These are phyloP conservation scores for Polypterus senegalus DNA, from an alignment of 2,113 vertebrate species.

Conservation along the genomic window DNA sequence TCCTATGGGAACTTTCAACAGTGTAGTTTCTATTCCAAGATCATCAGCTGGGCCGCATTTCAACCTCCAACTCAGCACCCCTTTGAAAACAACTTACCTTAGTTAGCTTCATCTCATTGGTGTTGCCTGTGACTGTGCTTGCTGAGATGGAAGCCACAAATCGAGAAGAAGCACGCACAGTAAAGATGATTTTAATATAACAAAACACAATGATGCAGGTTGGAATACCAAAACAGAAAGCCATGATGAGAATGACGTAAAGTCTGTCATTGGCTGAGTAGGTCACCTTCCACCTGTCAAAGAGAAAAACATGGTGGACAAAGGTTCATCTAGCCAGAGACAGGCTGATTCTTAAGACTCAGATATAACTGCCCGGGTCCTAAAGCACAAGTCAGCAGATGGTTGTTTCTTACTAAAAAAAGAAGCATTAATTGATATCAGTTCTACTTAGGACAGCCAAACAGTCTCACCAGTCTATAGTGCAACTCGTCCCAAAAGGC, in stretches of 20 bases:
- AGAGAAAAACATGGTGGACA: neutral
- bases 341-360: too few species aligned
- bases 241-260: slow-evolving; percentile 28
- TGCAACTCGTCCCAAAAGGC: slow-evolving; percentile 37
- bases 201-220: slow-evolving; percentile 25
- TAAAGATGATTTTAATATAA: slow-evolving; percentile 28
- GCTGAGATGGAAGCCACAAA: slow-evolving; percentile 26
- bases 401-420: too few species aligned
- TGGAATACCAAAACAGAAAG: slow-evolving; percentile 28
- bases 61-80: too few species aligned
- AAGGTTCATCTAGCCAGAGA: too few species aligned
- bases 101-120: slow-evolving; percentile 31
- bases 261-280: slow-evolving; percentile 20
- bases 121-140: slow-evolving; percentile 18
- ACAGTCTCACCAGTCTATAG: slow-evolving; percentile 29
- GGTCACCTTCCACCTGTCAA: slow-evolving; percentile 32
- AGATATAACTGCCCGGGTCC: too few species aligned
- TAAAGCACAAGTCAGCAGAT: too few species aligned
- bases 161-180: slow-evolving; percentile 31
- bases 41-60: too few species aligned
- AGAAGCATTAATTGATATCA: too few species aligned
- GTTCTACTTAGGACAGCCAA: neutral
- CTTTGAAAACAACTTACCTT: slow-evolving; percentile 22
- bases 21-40: too few species aligned
- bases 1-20: too few species aligned